phyloP scores from a whole-genome alignment of 2,888 invertebrate species.

The Hydropsyche betteni region DNA sequence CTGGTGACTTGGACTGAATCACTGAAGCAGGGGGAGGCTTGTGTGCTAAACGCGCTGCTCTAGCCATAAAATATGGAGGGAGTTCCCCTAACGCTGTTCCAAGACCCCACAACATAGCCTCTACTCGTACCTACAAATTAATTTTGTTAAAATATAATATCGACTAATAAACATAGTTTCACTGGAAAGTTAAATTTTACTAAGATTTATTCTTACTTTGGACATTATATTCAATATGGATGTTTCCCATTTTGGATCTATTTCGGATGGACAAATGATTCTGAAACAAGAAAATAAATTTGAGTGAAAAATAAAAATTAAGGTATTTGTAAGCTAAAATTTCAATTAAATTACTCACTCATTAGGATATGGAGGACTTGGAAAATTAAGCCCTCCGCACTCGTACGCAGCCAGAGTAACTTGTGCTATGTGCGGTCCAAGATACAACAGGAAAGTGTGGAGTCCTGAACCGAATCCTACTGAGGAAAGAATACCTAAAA shows the following conservation, averaged over 20 bases:
- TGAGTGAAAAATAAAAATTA: not conserved
- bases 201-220: slow-evolving; percentile 63
- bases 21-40: slow-evolving; percentile 54
- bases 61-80: slow-evolving; percentile 99
- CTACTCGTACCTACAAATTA: slow-evolving; percentile 74
- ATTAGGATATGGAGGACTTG: slow-evolving; percentile 97
- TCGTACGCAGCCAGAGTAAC: slow-evolving; percentile 99
- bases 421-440: slow-evolving; percentile 99
- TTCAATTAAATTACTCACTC: slow-evolving; percentile 70
- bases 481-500: slow-evolving; percentile 94
- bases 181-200: not conserved
- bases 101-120: slow-evolving; percentile 97
- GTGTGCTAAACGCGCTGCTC: slow-evolving; percentile 80
- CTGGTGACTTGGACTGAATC: slow-evolving; percentile 33
- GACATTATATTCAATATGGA: slow-evolving; percentile 94
- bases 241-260: slow-evolving; percentile 71
- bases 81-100: slow-evolving; percentile 99
- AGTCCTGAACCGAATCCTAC: slow-evolving; percentile 98
- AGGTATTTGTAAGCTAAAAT: slow-evolving; percentile 5
- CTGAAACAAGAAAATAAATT: slow-evolving; percentile 63
- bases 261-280: slow-evolving; percentile 87
- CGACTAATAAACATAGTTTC: no score
- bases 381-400: slow-evolving; percentile 94
- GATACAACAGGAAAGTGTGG: slow-evolving; percentile 97
- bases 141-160: not conserved